phyloP scores from a whole-genome alignment of 2,797 vertebrate genomes.

The Miichthys miiuy region DNA sequence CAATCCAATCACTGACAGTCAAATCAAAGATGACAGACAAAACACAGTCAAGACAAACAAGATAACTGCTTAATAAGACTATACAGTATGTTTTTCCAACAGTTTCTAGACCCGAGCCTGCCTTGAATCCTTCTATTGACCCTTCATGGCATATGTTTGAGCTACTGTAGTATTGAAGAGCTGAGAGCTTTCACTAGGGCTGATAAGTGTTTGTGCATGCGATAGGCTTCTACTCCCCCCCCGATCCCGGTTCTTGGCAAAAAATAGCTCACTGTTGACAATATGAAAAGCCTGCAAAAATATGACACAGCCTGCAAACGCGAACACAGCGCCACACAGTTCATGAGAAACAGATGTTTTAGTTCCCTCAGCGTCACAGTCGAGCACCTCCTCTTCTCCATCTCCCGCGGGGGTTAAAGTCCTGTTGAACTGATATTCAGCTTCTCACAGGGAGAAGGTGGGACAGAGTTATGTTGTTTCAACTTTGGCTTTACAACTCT shows the following conservation, averaged over 20 bases:
- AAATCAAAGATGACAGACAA: slow-evolving; percentile 75
- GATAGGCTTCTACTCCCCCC: slow-evolving; percentile 56
- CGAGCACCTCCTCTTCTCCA: slow-evolving; percentile 47
- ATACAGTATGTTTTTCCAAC: slow-evolving; percentile 77
- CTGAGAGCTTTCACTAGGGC: slow-evolving; percentile 67
- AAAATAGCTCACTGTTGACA: slow-evolving; percentile 80
- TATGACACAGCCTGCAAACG: slow-evolving; percentile 79
- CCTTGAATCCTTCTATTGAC: slow-evolving; percentile 66
- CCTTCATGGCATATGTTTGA: slow-evolving; percentile 64
- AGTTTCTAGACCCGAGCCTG: slow-evolving; percentile 72
- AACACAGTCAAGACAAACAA: slow-evolving; percentile 86
- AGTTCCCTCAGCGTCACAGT: slow-evolving; percentile 61
- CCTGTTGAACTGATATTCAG: slow-evolving; percentile 48
- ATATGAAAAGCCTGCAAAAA: slow-evolving; percentile 81
- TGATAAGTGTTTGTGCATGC: slow-evolving; percentile 76
- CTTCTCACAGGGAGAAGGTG: slow-evolving; percentile 52
- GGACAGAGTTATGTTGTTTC: slow-evolving; percentile 51
- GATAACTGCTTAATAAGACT: slow-evolving; percentile 78
- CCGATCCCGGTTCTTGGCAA: slow-evolving; percentile 61
- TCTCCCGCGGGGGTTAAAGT: slow-evolving; percentile 48
- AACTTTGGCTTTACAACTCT: slow-evolving; percentile 82
- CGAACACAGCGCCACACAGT: slow-evolving; percentile 66
- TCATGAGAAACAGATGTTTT: slow-evolving; percentile 83
- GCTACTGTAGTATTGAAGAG: slow-evolving; percentile 65
- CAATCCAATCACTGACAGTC: slow-evolving; percentile 86